These are phyloP conservation scores for Hydraecia micacea DNA, from an alignment of 2,888 invertebrate species.

Conservation along the genomic window DNA sequence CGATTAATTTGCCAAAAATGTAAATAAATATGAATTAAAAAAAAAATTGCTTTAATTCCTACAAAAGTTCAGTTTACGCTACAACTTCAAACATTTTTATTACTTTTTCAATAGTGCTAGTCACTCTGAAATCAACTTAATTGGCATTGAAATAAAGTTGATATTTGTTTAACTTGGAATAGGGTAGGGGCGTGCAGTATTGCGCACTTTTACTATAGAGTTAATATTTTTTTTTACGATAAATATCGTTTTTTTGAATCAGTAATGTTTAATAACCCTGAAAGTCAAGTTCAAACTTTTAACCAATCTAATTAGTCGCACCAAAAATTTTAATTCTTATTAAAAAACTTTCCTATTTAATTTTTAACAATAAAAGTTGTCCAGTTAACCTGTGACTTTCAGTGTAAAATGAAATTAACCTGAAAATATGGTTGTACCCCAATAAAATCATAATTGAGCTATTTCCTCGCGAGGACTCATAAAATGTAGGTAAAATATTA, in stretches of 20 bases:
- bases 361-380: background rate
- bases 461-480: conserved; percentile 31
- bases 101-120: too few relatives aligned
- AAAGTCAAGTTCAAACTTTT: background rate
- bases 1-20: too few relatives aligned
- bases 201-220: too few relatives aligned
- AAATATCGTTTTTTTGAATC: background rate
- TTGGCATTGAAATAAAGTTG: too few relatives aligned
- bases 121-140: too few relatives aligned
- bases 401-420: conserved; percentile 32
- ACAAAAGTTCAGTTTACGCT: too few relatives aligned
- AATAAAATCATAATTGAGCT: conserved; percentile 52
- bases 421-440: conserved; percentile 14
- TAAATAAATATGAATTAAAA: too few relatives aligned
- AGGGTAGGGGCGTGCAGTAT: too few relatives aligned
- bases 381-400: background rate
- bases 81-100: too few relatives aligned
- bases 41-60: too few relatives aligned
- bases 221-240: background rate
- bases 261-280: background rate
- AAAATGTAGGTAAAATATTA: conserved; percentile 30
- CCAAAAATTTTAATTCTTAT: background rate
- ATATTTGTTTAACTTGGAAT: too few relatives aligned
- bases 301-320: background rate
- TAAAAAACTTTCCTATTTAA: conserved; percentile 16